phyloP scores from a whole-genome alignment of 2,113 vertebrate genomes.

The Naja naja region DNA sequence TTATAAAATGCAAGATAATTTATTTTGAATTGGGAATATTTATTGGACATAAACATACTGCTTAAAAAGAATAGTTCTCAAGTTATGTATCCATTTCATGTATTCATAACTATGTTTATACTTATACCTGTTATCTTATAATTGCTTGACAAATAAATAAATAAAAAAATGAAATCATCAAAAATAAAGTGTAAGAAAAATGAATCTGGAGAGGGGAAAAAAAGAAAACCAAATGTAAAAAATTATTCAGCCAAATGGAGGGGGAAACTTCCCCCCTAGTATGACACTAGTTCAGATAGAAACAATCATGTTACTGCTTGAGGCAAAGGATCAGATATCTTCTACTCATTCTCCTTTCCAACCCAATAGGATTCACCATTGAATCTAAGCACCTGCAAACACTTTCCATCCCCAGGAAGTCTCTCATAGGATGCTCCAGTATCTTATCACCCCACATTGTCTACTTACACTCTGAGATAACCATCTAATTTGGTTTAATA shows the following conservation, averaged over 20 bases:
- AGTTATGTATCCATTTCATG: too few species aligned
- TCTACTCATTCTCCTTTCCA: neutral
- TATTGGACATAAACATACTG: neutral
- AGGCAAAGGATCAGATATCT: neutral
- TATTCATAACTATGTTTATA: too few species aligned
- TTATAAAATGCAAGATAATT: neutral
- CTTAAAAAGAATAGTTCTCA: neutral
- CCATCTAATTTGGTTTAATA: neutral
- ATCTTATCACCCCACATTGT: neutral
- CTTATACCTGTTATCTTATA: too few species aligned
- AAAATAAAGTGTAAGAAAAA: neutral
- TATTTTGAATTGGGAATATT: neutral
- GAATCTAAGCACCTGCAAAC: neutral
- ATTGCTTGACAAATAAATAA: too few species aligned
- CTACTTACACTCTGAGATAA: neutral
- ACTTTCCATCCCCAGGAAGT: neutral
- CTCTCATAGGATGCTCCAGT: neutral
- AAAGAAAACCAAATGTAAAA: neutral
- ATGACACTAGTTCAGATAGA: neutral
- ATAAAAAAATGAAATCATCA: neutral
- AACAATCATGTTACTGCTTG: neutral
- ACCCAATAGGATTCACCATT: neutral
- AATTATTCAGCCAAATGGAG: neutral
- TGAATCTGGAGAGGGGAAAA: neutral
- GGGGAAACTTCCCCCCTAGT: too few species aligned